Evolutionary conservation across 2,797 vertebrate genomes (phyloP).

Genomic region (Champsocephalus gunnari): DNA sequence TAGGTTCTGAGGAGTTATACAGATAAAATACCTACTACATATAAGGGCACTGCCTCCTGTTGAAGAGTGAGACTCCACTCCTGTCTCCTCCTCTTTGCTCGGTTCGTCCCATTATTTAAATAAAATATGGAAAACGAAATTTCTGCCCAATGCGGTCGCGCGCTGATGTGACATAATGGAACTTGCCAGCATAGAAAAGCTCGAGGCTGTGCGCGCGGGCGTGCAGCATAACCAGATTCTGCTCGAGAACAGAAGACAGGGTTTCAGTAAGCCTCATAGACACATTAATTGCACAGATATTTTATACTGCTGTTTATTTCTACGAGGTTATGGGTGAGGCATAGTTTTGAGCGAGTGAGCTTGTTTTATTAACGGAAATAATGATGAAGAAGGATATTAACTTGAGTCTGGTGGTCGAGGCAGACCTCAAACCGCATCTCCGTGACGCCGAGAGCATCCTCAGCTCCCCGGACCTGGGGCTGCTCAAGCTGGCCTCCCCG

Average conservation of each 20-base stretch:
- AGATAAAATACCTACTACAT: not conserved
- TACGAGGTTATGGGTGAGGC: slow-evolving; percentile 57
- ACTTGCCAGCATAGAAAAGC: slow-evolving; percentile 83
- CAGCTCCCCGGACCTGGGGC: slow-evolving; percentile 89
- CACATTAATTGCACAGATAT: not conserved
- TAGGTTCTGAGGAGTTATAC: not conserved
- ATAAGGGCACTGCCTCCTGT: not conserved
- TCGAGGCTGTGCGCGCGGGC: slow-evolving; percentile 67
- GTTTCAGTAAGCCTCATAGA: not conserved
- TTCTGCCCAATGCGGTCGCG: slow-evolving; percentile 84
- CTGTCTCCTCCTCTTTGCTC: not conserved
- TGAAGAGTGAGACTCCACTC: slow-evolving; percentile 53
- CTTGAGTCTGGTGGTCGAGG: slow-evolving; percentile 86
- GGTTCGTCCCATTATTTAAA: slow-evolving; percentile 77
- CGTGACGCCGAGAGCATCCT: slow-evolving; percentile 86
- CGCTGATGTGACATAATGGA: slow-evolving; percentile 90
- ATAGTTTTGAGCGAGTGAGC: slow-evolving; percentile 31
- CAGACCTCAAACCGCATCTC: slow-evolving; percentile 87
- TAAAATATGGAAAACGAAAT: slow-evolving; percentile 81
- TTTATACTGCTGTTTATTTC: not conserved
- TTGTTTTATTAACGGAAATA: slow-evolving; percentile 27
- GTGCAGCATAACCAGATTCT: slow-evolving; percentile 4
- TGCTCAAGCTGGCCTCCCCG: slow-evolving; percentile 93
- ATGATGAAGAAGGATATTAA: slow-evolving; percentile 95
- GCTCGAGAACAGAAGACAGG: not conserved